Evolutionary conservation across 2,797 vertebrate genomes (phyloP), one percentile per base, ranked within the genome.

Genomic region (Microcaecilia unicolor): DNA sequence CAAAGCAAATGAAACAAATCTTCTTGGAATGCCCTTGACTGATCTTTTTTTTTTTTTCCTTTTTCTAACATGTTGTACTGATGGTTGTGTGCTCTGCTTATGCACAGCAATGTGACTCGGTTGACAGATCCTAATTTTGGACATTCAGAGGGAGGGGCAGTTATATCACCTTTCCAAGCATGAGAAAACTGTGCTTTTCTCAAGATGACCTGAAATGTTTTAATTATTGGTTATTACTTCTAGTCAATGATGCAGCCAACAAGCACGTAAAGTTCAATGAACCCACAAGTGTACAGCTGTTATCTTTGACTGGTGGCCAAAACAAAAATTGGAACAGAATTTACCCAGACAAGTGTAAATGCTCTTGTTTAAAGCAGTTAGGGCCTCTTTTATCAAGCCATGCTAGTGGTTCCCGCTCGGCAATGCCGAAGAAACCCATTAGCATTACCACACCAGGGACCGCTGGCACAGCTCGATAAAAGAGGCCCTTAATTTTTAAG

Each of bases 301-400:
- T 92, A 78, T 87, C 72, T 92, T 91, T 93, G 90, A 92, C 80
- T 87, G 69, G 74, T 88, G 78, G 85, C 88, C 91, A 93, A 91
- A 85, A 80, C 70, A 80, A 87, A 88, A 78, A 86, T 68, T 79
- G 77, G 78, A 88, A 75, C 58, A 61, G 65, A 53, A 80, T 78
- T 74, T 77, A 74, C 52, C 41, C 68, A 80, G 70, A 78, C 37
- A 70, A 72, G 51, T 76, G 70, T 71, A 72, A 88, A 86, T 70
- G 51, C 63, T 74, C 62, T 62, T 74, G 61, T 72, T 81, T 80
- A 73, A 80, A 79, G 40, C 47, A 60, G 56, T 64, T 61, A n/a
- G n/a, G n/a, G n/a, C n/a, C n/a, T n/a, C n/a, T n/a, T n/a, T n/a
- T n/a, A n/a, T n/a, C n/a, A n/a, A n/a, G n/a, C n/a, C n/a, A n/a